Conservation (phyloP, 1,140 invertebrate species). For the Brachystomella parvula region DNA sequence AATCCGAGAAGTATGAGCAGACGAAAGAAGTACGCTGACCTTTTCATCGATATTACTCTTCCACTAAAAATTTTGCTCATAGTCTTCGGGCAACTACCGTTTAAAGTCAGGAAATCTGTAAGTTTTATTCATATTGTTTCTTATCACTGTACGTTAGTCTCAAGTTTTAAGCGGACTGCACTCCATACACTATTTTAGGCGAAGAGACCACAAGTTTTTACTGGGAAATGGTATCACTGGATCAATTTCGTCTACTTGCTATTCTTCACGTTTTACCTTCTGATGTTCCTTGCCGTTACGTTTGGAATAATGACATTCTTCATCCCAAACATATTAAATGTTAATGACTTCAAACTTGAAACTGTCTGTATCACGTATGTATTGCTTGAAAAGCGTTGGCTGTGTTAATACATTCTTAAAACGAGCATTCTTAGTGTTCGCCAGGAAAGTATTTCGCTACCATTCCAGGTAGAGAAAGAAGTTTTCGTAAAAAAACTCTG, state of each 20-base stretch:
- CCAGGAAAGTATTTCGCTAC: neutral
- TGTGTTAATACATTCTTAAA: neutral
- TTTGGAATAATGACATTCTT: neutral
- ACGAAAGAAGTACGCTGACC: neutral
- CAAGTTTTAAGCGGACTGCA: neutral
- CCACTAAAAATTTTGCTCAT: neutral
- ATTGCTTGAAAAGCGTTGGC: neutral
- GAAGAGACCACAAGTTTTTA: neutral
- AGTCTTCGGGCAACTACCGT: neutral
- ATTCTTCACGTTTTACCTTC: neutral
- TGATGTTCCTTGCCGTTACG: neutral
- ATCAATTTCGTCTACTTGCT: neutral
- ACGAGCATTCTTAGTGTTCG: neutral
- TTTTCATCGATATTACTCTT: neutral
- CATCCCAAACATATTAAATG: neutral
- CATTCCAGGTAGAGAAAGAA: neutral
- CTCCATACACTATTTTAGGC: neutral
- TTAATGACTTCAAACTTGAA: neutral
- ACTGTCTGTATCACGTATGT: neutral
- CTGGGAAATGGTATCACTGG: neutral
- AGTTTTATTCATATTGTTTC: neutral
- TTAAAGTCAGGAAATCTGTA: neutral
- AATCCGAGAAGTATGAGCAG: neutral
- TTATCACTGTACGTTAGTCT: neutral
- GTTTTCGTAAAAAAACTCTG: neutral